Evolutionary conservation across 2,888 invertebrate species (phyloP), one percentile per base, ranked within the genome.

Genomic region (Ochropacha duplaris): DNA sequence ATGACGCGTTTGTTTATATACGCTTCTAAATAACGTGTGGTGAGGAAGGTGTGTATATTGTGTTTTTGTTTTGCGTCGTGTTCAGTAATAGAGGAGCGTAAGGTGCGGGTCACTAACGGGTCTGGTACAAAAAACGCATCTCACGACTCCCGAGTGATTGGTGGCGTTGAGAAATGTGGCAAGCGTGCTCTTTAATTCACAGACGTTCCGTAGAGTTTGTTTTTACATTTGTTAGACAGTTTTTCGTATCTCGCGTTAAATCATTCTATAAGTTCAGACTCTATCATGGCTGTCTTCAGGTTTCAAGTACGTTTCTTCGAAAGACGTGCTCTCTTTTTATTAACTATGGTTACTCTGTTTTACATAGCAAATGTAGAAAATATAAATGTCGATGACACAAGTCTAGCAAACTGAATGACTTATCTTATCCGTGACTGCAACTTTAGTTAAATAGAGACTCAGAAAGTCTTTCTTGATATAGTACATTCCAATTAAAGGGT

Each of bases 91-190:
- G 59, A 56, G 22, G 65, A 63, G 71, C 69, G 70, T 74, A 73
- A 75, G 76, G 78, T 77, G 79, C 78, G 75, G 81, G 82, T 83
- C 83, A 79, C 68, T 86, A 88, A 87, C 87, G 84, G 84, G 79
- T 74, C 72, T 72, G 59, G 65, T 66, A 69, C 75, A 84, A 91
- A 85, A 89, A 89, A 83, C 75, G 74, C 72, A 78, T 79, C 84
- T 87, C 89, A 89, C 90, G 90, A 88, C 84, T 87, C 80, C 84
- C 81, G 83, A 84, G 81, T 80, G 88, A 84, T 80, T 84, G 80
- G 78, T 79, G 76, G 66, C 63, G 61, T 58, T 61, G 77, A 80
- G 87, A 88, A 88, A 83, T 70, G 67, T 64, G 72, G 59, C 61
- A 81, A 75, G 81, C 59, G 61, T 67, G 76, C 74, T 61, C 56